Base-by-base conservation (phyloP, 2,888 invertebrate species). In the Nomada lathburiana region DNA sequence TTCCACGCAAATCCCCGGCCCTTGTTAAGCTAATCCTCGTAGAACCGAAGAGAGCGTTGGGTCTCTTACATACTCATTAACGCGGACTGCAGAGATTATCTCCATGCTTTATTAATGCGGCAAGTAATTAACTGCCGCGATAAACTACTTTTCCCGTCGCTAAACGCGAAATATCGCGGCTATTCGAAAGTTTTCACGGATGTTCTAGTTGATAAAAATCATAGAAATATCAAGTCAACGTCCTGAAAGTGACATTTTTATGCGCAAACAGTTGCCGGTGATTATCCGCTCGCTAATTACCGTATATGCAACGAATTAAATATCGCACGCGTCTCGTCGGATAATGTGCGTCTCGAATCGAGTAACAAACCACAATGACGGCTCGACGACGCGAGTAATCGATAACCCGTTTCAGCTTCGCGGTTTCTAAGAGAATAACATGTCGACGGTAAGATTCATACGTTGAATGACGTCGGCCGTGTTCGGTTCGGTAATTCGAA, bases 51-150 rank as follows among this genome's bases (percentile, higher is more conserved):
- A 29, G 70, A 36, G 36, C 60, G 44, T 26, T 36, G 64, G 70
- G 70, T 76, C 72, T 86, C 77, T 86, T 86, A 86, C 83, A 74
- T 87, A 83, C 82, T 79, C 83, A 85, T 86, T 85, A 83, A 87
- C 85, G 64, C 71, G 81, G 81, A 74, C 87, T 73, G 71, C 77
- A 16, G 68, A 85, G 86, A 87, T 86, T 87, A 87, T 87, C 85
- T 69, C 71, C 62, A 63, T 70, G 87, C 85, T 86, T 85, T 85
- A 85, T 86, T 87, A 85, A 87, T 77, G 87, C 74, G 67, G 64
- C 76, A 20, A 68, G 74, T 87, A 86, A 86, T 86, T 86, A 86
- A 87, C 85, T 44, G 80, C 36, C 62, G 42, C 64, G 76, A 85
- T 82, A 78, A 85, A 87, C 69, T 72, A 73, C 64, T 44, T 67